Percentiles rank a stretch among this genome's conserved stretches.
These are phyloP conservation scores for Manduca sexta DNA, from an alignment of 1,140 invertebrate species.

Conservation along the genomic window DNA sequence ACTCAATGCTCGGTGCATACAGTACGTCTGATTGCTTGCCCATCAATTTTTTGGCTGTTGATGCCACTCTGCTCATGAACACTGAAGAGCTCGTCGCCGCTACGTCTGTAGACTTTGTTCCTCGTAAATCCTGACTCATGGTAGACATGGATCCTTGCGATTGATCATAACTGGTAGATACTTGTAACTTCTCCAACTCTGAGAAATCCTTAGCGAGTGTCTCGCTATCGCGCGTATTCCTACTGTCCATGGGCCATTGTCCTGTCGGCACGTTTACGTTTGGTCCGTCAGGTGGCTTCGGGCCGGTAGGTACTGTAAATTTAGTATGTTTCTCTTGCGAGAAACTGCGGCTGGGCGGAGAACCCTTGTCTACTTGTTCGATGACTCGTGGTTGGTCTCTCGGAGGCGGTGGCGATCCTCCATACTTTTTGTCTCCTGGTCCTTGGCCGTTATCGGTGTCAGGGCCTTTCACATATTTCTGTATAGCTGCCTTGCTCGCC, in stretches of 20 bases:
- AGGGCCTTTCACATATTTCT: conserved; percentile 20
- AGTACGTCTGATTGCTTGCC: not conserved
- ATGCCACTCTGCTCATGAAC: not conserved
- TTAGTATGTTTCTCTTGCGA: not conserved
- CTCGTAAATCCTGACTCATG: not conserved
- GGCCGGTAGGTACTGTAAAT: not conserved
- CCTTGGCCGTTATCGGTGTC: conserved; percentile 1
- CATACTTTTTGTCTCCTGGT: not conserved
- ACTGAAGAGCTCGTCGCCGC: not conserved
- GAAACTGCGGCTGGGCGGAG: not conserved
- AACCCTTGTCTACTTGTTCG: not conserved
- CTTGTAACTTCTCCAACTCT: not conserved
- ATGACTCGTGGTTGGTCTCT: not conserved
- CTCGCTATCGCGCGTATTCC: not conserved
- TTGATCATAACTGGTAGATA: not conserved
- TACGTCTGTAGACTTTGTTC: not conserved
- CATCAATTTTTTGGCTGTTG: conserved; percentile 10
- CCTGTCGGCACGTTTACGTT: not conserved
- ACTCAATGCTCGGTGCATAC: not conserved
- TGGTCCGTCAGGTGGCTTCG: not conserved
- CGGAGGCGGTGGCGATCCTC: not conserved
- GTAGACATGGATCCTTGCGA: not conserved
- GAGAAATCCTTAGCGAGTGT: not conserved
- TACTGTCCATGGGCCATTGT: not conserved
- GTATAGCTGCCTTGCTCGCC: conserved; percentile 29